Evolutionary conservation across 1,140 invertebrate species (phyloP), one percentile per base, ranked within the genome.

Genomic region (Scaptomyza montana): DNA sequence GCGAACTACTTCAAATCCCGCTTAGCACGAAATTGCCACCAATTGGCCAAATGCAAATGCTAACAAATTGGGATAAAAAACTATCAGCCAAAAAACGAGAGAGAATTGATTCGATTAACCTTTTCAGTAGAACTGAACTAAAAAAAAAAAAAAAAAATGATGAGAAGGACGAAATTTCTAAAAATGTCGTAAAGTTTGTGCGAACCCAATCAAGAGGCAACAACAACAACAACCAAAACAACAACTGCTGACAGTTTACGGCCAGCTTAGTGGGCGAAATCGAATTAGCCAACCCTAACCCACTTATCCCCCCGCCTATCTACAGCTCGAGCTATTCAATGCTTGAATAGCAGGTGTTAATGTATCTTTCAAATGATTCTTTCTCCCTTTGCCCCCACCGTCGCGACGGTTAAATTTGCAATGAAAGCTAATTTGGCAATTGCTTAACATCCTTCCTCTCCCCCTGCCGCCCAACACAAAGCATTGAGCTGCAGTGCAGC

Each of bases 361-460:
- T 72, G 63, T 72, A 86, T 78, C 78, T 76, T 73, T 82, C 70
- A 76, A 25, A 86, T 82, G 74, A 63, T 47, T 5, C 8, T 36
- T 9, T 36, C 33, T 9, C 33, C 8, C 33, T 9, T 9, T 10
- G 0, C 2, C 8, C 8, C 33, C 33, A 9, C 33, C 33, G 5
- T 33, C 2, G 1, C 19, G 62, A 66, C 71, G 3, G 12, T 76
- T 78, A 84, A 87, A 86, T 87, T 25, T 82, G 82, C 86, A 86
- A 78, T 87, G 78, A 76, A 82, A 86, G 82, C 86, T 87, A 86
- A 86, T 86, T 86, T 86, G 78, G 78, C 82, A 86, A 82, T 86
- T 80, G 78, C 57, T 70, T 45, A 55, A 36, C 36, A 10, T 6
- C 41, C 7, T 19, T 13, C n/a, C n/a, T 8, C 8, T 9, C 59